Conservation (phyloP, 2,113 vertebrate genomes). For the Scolopax mira region DNA sequence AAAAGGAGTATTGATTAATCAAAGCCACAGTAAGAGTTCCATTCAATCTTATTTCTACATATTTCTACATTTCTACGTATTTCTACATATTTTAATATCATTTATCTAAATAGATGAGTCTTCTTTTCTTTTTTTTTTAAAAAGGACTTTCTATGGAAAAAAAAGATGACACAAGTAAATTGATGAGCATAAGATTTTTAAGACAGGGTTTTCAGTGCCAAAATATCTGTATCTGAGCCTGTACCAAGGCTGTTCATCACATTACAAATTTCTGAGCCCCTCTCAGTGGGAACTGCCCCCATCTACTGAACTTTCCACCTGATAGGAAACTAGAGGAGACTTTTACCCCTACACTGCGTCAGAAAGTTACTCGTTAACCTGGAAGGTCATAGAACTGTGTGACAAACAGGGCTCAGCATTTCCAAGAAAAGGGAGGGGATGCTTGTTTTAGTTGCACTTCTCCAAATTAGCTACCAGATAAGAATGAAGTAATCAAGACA, state of each 20-base stretch:
- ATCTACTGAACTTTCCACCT: neutral
- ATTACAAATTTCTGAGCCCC: neutral
- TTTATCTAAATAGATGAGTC: neutral
- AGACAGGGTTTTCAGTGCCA: neutral
- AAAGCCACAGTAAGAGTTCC: neutral
- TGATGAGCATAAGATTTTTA: neutral
- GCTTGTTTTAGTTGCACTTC: constrained; percentile 5
- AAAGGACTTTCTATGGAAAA: neutral
- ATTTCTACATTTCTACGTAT: neutral
- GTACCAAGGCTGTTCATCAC: neutral
- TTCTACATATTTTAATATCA: neutral
- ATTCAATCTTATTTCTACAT: neutral
- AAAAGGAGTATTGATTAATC: neutral
- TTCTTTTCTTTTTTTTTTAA: neutral
- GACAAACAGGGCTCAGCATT: neutral
- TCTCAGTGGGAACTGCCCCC: neutral
- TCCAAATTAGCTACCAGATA: neutral
- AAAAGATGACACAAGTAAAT: neutral
- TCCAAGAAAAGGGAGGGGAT: neutral
- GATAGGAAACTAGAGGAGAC: neutral
- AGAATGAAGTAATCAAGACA: neutral
- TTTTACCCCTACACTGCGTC: rapidly evolving
- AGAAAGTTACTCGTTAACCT: neutral
- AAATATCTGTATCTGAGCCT: neutral
- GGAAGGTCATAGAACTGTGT: neutral